Evolutionary conservation across 1,140 invertebrate species (phyloP), one percentile per base, ranked within the genome.

Genomic region (Mylabris phalerata): DNA sequence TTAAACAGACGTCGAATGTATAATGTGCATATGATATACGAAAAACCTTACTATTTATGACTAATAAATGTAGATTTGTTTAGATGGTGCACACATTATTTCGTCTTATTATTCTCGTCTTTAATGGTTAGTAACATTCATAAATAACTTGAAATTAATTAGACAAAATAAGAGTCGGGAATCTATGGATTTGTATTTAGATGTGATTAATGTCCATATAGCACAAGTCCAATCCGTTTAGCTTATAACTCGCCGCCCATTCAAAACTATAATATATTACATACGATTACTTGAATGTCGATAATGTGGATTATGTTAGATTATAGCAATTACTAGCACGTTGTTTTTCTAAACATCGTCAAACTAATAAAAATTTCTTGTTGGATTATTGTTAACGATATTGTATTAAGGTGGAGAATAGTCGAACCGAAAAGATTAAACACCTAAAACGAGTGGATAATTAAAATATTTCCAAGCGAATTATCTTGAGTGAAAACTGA

Each of bases 241-340:
- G 47, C 55, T 56, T 56, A 56, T 10, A 11, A 32, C 44, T 25
- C n/a, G 11, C 55, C 42, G 55, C 49, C 55, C 55, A 57, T 48
- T 57, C 46, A 57, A 57, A 57, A 57, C 49, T 57, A 47, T 57
- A 57, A 57, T 57, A 48, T 57, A 48, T 57, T 57, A 39, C 47
- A 57, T 57, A 57, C 49, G 55, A 57, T 57, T 57, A 57, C 38
- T 47, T 49, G 46, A 43, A 50, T 57, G 40, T 48, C n/a, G 46
- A 48, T 40, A 47, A 26, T 13, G 6, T 9, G 55, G 55, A 57
- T 57, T 57, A 57, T 26, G 42, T n/a, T 2, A 42, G 55, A 40
- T 57, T 57, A 57, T 26, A 43, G 24, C 55, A 57, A 57, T 57
- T 57, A 32, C 32, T 0, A 7, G 7, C 4, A 32, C 32, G 32